A percentile compares a stretch with the other conserved stretches of the same genome.
phyloP scores from a whole-genome alignment of 2,113 vertebrate species.

The Phyllostomus discolor region DNA sequence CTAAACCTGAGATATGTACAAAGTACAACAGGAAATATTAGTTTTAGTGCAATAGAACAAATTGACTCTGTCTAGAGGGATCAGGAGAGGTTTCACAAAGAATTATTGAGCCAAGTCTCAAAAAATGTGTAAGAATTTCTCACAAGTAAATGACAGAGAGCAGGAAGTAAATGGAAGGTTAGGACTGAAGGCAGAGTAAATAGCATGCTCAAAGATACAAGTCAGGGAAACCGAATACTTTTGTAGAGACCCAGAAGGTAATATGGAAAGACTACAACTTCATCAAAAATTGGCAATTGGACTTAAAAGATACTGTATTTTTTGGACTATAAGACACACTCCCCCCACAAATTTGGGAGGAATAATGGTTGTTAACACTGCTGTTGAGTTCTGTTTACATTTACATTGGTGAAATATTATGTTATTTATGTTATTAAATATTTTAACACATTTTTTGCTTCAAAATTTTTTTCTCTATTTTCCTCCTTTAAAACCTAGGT shows the following conservation, averaged over 20 bases:
- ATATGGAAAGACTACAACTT: not conserved
- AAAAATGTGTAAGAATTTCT: not conserved
- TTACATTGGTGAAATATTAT: no score
- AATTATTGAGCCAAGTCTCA: not conserved
- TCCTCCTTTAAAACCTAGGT: no score
- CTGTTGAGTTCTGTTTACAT: no score
- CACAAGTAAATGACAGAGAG: not conserved
- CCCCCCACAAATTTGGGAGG: no score
- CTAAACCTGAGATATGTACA: not conserved
- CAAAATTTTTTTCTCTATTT: no score
- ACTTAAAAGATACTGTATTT: not conserved
- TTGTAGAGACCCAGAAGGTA: not conserved
- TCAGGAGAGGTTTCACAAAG: not conserved
- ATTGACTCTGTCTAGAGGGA: not conserved
- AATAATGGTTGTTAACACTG: no score
- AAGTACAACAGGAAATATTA: not conserved
- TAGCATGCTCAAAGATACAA: not conserved
- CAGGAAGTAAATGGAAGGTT: not conserved
- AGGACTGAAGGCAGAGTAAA: not conserved
- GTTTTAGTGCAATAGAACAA: not conserved
- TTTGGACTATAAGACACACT: no score
- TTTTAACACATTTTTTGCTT: no score
- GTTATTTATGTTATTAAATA: no score
- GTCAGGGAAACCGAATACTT: not conserved
- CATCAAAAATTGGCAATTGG: not conserved